These are phyloP conservation scores for Lasaia peninsularis DNA, from an alignment of 1,140 invertebrate genomes.

Conservation along the genomic window DNA sequence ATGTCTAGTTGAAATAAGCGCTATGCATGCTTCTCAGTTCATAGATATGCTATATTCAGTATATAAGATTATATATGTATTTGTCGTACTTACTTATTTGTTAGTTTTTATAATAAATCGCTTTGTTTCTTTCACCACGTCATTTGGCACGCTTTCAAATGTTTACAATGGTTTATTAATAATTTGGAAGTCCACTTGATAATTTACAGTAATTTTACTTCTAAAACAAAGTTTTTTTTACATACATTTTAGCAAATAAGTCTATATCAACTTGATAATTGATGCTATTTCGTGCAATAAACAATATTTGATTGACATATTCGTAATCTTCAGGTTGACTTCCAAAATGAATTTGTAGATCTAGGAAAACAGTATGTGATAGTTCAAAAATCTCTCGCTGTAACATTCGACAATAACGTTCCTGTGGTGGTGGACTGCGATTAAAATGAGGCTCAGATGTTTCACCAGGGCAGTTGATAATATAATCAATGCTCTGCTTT, in stretches of 20 bases:
- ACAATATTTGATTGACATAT: neutral
- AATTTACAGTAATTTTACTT: neutral
- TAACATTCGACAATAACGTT: constrained; percentile 59
- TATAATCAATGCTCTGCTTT: neutral
- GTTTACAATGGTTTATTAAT: constrained; percentile 69
- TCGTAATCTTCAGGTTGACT: constrained; percentile 38
- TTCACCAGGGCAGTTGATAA: constrained; percentile 6
- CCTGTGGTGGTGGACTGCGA: constrained; percentile 55
- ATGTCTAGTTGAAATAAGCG: constrained; percentile 45
- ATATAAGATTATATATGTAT: constrained; percentile 64
- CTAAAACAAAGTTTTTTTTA: too few species aligned
- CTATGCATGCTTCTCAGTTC: constrained; percentile 76
- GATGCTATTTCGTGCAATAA: neutral
- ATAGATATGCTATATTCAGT: constrained; percentile 66
- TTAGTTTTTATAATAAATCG: constrained; percentile 57
- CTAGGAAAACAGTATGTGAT: constrained; percentile 38
- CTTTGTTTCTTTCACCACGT: constrained; percentile 58
- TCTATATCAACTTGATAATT: neutral
- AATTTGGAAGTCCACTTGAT: constrained; percentile 59
- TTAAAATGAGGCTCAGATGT: constrained; percentile 33
- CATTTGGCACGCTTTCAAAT: constrained; percentile 73
- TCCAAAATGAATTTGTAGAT: constrained; percentile 39
- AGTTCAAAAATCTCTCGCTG: constrained; percentile 50
- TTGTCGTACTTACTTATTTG: constrained; percentile 73
- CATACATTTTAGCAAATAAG: neutral